phyloP scores from a whole-genome alignment of 2,113 vertebrate genomes.

The Calidris pygmaea region DNA sequence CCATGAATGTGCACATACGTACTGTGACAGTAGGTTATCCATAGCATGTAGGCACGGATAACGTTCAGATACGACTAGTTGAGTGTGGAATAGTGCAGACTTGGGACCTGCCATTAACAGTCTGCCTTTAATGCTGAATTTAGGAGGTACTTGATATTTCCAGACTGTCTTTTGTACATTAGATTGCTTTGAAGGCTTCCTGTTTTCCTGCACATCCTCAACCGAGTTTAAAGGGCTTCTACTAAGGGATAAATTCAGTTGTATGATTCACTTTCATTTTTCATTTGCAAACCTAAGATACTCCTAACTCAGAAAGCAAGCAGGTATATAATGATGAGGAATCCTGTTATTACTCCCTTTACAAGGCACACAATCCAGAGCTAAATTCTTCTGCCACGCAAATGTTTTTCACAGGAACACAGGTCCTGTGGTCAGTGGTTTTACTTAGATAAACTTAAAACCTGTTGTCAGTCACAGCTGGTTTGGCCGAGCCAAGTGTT shows the following conservation, averaged over 20 bases:
- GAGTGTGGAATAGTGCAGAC: not conserved
- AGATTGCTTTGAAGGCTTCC: not conserved
- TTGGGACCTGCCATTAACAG: not conserved
- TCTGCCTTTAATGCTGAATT: not conserved
- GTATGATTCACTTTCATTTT: not conserved
- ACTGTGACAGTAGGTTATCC: not conserved
- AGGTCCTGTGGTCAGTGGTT: not conserved
- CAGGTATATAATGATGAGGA: not conserved
- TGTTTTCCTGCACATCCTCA: not conserved
- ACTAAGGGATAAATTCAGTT: not conserved
- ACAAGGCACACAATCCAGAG: not conserved
- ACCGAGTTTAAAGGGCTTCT: not conserved
- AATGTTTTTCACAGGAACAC: not conserved
- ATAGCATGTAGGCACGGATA: accelerated
- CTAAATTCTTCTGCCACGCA: not conserved
- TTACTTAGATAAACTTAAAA: not conserved
- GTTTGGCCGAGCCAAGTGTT: not conserved
- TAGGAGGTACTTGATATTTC: not conserved
- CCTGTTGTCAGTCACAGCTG: not conserved
- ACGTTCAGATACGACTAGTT: not conserved
- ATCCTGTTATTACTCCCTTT: not conserved
- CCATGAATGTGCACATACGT: accelerated
- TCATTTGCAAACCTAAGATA: not conserved
- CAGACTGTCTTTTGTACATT: not conserved
- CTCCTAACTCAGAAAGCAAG: not conserved